Conservation (phyloP, 2,113 vertebrate species). For the Hyla sarda region DNA sequence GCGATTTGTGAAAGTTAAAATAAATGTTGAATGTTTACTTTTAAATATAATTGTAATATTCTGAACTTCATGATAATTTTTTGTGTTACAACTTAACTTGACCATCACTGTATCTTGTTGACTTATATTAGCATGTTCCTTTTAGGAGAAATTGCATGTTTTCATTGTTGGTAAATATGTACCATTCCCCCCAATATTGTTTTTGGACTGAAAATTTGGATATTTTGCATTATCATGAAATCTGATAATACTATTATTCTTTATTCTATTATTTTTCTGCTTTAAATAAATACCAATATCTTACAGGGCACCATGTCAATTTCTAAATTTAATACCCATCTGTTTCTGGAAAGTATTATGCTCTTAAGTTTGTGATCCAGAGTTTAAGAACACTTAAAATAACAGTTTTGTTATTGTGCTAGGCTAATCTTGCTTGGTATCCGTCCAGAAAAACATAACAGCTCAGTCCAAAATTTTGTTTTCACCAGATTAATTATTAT, state of each 20-base stretch:
- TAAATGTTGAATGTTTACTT: not conserved
- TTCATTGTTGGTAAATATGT: no score
- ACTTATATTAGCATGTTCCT: not conserved
- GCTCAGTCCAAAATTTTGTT: constrained; percentile 54
- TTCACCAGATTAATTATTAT: constrained; percentile 29
- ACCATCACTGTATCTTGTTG: not conserved
- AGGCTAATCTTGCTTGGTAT: constrained; percentile 47
- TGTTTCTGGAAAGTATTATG: constrained; percentile 47
- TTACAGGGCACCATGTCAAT: constrained; percentile 29
- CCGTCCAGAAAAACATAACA: constrained; percentile 45
- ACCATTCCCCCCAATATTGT: no score
- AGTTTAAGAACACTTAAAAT: constrained; percentile 57
- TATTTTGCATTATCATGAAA: not conserved
- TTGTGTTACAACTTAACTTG: not conserved
- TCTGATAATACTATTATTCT: not conserved
- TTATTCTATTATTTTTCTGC: constrained; percentile 19
- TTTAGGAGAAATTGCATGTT: no score
- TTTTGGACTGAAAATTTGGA: no score
- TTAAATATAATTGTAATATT: not conserved
- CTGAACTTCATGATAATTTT: not conserved
- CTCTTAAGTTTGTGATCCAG: constrained; percentile 44
- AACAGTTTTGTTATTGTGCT: constrained; percentile 59
- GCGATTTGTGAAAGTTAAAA: no score
- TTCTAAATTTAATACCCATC: constrained; percentile 48
- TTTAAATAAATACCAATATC: constrained; percentile 48